Evolutionary conservation across 92 coral and sea anemone species (phyloP).

Genomic region (Scolanthus callimorphus): DNA sequence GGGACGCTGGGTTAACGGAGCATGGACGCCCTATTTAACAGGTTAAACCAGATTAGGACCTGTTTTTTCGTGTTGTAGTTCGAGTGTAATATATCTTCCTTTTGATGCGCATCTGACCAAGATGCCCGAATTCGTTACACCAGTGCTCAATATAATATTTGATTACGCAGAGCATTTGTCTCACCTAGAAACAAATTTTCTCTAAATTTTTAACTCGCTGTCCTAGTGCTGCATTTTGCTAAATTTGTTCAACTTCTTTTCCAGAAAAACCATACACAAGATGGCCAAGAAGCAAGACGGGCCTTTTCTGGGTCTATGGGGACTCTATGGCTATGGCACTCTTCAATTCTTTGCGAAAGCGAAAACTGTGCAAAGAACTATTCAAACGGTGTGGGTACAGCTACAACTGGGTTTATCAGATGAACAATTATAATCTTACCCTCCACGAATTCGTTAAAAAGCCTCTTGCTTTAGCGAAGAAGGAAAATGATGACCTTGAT

Average conservation of each 20-base stretch:
- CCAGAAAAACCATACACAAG: conserved; percentile 6
- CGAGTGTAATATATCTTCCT: too few species aligned
- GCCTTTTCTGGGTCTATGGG: conserved; percentile 69
- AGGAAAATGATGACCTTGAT: conserved; percentile 42
- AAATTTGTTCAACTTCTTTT: not conserved
- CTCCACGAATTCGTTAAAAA: conserved; percentile 6
- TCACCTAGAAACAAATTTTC: too few species aligned
- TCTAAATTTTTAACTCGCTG: too few species aligned
- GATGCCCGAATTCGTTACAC: too few species aligned
- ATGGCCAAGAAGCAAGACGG: conserved; percentile 9
- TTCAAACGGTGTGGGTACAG: conserved; percentile 53
- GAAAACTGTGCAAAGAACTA: conserved; percentile 38
- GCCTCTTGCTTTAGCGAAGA: conserved; percentile 45
- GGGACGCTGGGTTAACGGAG: conserved; percentile 63
- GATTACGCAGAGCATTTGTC: too few species aligned
- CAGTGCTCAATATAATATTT: too few species aligned
- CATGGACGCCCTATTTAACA: conserved; percentile 45
- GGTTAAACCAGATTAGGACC: conserved; percentile 31
- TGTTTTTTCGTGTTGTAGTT: too few species aligned
- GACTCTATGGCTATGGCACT: conserved; percentile 59
- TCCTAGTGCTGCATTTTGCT: not conserved
- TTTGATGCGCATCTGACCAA: too few species aligned
- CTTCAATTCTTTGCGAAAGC: conserved; percentile 36
- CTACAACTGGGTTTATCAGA: conserved; percentile 68
- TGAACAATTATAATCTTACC: conserved; percentile 6